Base-by-base conservation (phyloP, 2,113 vertebrate species). In the Rhipidura dahli region DNA sequence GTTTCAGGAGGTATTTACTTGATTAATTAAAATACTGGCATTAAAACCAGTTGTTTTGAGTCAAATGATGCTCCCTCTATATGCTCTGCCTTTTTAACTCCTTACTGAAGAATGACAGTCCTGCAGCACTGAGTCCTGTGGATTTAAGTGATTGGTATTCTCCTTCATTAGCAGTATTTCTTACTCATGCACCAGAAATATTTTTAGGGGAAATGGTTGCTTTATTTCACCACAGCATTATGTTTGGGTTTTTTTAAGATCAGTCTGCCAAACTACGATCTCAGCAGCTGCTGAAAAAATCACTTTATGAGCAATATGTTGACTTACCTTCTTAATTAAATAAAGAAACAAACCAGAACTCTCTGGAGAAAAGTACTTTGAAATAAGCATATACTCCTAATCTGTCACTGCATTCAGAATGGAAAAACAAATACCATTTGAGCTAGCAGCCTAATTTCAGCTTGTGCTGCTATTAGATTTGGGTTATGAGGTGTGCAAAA, bases 271-370 rank as follows among this genome's bases (percentile, higher is more conserved):
- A 96, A 96, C 83, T 84, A 90, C 6, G 0, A 28, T 78, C 89
- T 97, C 96, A 96, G 89, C 93, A 95, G 80, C 86, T 79, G 91
- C 79, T 83, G 70, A 82, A 96, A 95, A 97, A 95, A 94, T 87
- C 70, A 94, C 86, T 97, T 96, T 91, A 96, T 95, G 83, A 94
- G 87, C 90, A 96, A 91, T 96, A 95, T 87, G 90, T 94, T 96
- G 95, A 86, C 96, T 95, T 97, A 60, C 65, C 57, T 87, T 93
- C 92, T 68, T 76, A 96, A 88, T 65, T 57, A 77, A 94, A 60
- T 77, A 73, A 87, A 69, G 30, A 77, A 88, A 31, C 57, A 93
- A 88, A 76, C 5, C 56, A 94, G 89, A 77, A 76, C n/a, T 54
- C 50, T 71, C 40, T 53, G 18, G 64, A 83, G 86, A 44, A n/a